Evolutionary conservation across 2,113 vertebrate genomes (phyloP), one percentile per base, ranked within the genome.

Genomic region (Bufo bufo): DNA sequence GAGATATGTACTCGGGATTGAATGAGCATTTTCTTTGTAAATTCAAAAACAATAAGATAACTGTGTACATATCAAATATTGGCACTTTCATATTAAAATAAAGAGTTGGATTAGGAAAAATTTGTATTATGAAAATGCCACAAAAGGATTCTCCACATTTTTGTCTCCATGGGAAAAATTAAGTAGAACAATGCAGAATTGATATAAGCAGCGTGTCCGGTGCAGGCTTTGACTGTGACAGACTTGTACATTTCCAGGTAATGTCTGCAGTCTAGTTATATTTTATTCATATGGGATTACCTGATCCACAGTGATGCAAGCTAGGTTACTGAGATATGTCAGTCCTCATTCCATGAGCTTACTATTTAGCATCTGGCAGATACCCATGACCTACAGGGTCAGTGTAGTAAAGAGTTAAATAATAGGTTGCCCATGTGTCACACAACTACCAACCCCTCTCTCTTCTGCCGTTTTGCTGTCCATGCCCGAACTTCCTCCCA

Each of bases 21-120:
- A 85, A 77, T 23, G 16, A 61, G 33, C n/a, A 75, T 75, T 84
- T 84, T 47, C 58, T 85, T 50, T 86, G 61, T 66, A 79, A 59
- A 59, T 17, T 77, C 8, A 19, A 75, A 85, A 75, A 20, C 56
- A 72, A 66, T 10, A 69, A 49, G 59, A 83, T 66, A 83, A 69
- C 59, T 20, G 8, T 54, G 19, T 71, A 43, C 63, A 9, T 59
- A 23, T 54, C 61, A 84, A 69, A 66, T 50, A n/a, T 54, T 71
- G n/a, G 63, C 47, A 23, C 63, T 33, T 63, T 82, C 56, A 45
- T 61, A 61, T 63, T 47, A 82, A 63, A 82, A 82, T 63, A 82
- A 49, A 47, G 49, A n/a, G 3, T 17, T 23, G 20, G 9, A 66
- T 69, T 84, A 52, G 4, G 6, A 84, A 69, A 65, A 16, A 84